These are phyloP conservation scores for Hemitrygon akajei DNA, from an alignment of 2,797 vertebrate genomes.

Conservation along the genomic window DNA sequence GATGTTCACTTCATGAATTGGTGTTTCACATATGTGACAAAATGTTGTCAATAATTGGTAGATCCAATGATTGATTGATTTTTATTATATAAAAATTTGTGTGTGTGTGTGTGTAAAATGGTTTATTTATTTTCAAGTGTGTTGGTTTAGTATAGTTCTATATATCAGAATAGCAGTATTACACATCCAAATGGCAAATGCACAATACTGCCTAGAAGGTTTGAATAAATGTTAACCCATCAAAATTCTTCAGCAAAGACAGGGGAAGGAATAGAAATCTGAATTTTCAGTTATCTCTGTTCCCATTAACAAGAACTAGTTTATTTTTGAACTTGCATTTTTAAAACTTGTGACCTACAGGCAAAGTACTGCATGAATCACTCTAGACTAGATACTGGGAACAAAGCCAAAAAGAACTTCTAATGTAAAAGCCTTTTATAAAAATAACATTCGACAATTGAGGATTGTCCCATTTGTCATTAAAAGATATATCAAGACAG, in stretches of 20 bases:
- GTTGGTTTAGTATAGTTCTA: not conserved
- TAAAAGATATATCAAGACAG: not conserved
- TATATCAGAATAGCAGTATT: not conserved
- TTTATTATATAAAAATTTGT: too few species aligned
- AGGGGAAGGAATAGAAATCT: not conserved
- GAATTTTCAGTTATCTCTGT: not conserved
- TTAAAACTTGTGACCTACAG: not conserved
- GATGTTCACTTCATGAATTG: not conserved
- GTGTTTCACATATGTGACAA: not conserved
- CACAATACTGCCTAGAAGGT: not conserved
- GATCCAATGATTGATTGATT: not conserved
- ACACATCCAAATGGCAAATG: not conserved
- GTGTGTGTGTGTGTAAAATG: too few species aligned
- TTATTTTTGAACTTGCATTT: slow-evolving; percentile 18
- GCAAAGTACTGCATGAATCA: not conserved
- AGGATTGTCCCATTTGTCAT: not conserved
- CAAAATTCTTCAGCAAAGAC: not conserved
- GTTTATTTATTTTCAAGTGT: not conserved
- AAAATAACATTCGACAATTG: not conserved
- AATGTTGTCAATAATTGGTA: not conserved
- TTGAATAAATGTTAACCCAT: not conserved
- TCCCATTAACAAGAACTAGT: not conserved
- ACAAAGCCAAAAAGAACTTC: not conserved
- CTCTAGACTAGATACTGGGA: not conserved
- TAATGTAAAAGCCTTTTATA: not conserved